phyloP scores from a whole-genome alignment of 2,797 vertebrate genomes.

The Perodicticus potto region DNA sequence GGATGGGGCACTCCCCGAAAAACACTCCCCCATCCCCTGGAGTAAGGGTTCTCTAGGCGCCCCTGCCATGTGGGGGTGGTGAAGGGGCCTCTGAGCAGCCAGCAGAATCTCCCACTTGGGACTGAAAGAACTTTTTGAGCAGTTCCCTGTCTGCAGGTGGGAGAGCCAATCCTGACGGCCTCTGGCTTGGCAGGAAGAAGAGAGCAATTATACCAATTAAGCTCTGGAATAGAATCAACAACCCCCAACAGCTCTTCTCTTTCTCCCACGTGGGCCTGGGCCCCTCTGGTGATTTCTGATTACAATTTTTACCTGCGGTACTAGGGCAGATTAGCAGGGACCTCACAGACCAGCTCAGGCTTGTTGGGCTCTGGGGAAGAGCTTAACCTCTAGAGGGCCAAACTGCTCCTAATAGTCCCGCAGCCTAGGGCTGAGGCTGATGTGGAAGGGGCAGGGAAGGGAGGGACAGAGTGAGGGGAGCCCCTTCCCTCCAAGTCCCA shows the following conservation, averaged over 20 bases:
- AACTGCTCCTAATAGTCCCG: conserved; percentile 22
- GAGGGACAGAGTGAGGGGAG: neutral
- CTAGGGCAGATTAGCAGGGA: conserved; percentile 85
- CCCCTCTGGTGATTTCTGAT: conserved; percentile 82
- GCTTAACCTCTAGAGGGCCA: conserved; percentile 82
- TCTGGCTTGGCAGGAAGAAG: conserved; percentile 86
- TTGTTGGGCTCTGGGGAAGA: conserved; percentile 80
- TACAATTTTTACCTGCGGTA: conserved; percentile 88
- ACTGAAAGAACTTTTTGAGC: neutral
- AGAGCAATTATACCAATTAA: conserved; percentile 89
- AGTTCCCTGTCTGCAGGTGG: conserved; percentile 77
- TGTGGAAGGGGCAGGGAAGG: neutral
- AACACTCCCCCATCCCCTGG: neutral
- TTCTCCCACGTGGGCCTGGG: conserved; percentile 86
- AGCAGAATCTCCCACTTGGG: neutral
- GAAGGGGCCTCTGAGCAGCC: neutral
- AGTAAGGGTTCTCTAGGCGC: neutral
- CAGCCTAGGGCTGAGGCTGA: neutral
- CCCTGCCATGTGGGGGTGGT: neutral
- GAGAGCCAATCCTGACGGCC: conserved; percentile 76
- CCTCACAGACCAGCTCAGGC: conserved; percentile 83
- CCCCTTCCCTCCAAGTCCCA: neutral
- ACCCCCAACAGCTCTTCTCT: conserved; percentile 81
- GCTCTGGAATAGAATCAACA: conserved; percentile 85
- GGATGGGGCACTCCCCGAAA: neutral